A percentile compares a stretch with the other conserved stretches of the same genome.
Evolutionary conservation across 2,797 vertebrate species (phyloP).

Genomic region (Sphaeramia orbicularis): DNA sequence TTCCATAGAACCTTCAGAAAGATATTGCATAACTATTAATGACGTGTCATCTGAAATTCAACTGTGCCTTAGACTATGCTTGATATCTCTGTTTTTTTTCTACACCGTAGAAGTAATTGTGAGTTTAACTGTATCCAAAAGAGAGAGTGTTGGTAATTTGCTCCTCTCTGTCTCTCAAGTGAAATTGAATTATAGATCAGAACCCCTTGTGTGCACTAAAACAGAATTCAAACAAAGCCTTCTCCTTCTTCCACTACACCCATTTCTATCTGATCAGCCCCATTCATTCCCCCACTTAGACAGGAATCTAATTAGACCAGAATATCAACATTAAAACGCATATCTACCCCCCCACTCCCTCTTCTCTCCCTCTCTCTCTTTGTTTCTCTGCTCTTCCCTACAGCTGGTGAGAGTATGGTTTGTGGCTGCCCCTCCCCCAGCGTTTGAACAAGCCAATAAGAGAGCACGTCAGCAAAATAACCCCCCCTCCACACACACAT

Average conservation of each 20-base stretch:
- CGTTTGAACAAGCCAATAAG: slow-evolving; percentile 86
- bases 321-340: slow-evolving; percentile 84
- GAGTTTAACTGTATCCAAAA: slow-evolving; percentile 41
- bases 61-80: slow-evolving; percentile 5
- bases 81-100: slow-evolving; percentile 22
- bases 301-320: slow-evolving; percentile 84
- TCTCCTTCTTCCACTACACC: slow-evolving; percentile 43
- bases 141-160: slow-evolving; percentile 58
- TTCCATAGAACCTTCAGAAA: slow-evolving; percentile 6
- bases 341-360: slow-evolving; percentile 46
- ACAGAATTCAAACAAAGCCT: slow-evolving; percentile 64
- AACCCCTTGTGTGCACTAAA: slow-evolving; percentile 54
- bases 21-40: slow-evolving; percentile 40
- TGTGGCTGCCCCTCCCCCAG: slow-evolving; percentile 85
- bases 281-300: slow-evolving; percentile 80
- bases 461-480: slow-evolving; percentile 76
- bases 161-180: slow-evolving; percentile 56
- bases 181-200: slow-evolving; percentile 73
- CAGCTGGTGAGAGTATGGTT: slow-evolving; percentile 85
- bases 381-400: slow-evolving; percentile 80
- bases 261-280: slow-evolving; percentile 65
- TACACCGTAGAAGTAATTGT: slow-evolving; percentile 20
- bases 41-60: slow-evolving; percentile 29
- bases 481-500: slow-evolving; percentile 29
- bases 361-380: slow-evolving; percentile 58